Evolutionary conservation across 2,888 invertebrate species (phyloP).

Genomic region (Sarcophaga carnaria): DNA sequence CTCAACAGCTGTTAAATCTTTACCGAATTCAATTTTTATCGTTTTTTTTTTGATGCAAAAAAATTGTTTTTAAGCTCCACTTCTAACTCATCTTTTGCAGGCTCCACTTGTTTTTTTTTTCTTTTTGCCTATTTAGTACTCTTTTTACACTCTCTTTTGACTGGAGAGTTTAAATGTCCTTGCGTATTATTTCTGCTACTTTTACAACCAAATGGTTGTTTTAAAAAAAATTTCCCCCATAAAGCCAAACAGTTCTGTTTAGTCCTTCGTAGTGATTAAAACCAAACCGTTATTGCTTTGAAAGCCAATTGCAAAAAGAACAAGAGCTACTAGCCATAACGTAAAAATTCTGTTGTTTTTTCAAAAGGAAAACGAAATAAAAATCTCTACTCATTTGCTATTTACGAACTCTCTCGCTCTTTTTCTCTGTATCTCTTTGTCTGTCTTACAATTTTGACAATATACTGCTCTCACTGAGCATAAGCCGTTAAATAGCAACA

Average conservation of each 20-base stretch:
- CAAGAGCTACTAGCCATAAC: slow-evolving; percentile 8
- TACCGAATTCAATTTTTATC: no score
- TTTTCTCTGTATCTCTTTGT: neutral
- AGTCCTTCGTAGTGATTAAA: slow-evolving; percentile 78
- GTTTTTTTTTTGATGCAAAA: neutral
- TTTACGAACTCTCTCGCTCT: neutral
- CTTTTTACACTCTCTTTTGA: neutral
- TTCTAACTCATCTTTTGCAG: no score
- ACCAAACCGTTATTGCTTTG: slow-evolving; percentile 66
- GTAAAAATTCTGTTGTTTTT: slow-evolving; percentile 26
- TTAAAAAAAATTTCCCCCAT: slow-evolving; percentile 44
- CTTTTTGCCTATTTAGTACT: slow-evolving; percentile 11
- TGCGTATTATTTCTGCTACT: slow-evolving; percentile 38
- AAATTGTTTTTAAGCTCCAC: neutral
- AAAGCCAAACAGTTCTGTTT: slow-evolving; percentile 77
- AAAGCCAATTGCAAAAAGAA: slow-evolving; percentile 10
- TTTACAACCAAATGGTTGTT: slow-evolving; percentile 31
- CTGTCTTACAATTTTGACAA: no score
- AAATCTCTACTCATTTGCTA: slow-evolving; percentile 29
- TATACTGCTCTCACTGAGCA: slow-evolving; percentile 43
- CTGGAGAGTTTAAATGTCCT: slow-evolving; percentile 36
- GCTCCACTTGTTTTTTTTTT: no score
- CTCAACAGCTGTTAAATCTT: no score
- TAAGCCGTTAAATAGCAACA: neutral
- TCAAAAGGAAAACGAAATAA: neutral